Evolutionary conservation across 2,888 invertebrate genomes (phyloP), one percentile per base, ranked within the genome.

Genomic region (Hypselothyrea guttata): DNA sequence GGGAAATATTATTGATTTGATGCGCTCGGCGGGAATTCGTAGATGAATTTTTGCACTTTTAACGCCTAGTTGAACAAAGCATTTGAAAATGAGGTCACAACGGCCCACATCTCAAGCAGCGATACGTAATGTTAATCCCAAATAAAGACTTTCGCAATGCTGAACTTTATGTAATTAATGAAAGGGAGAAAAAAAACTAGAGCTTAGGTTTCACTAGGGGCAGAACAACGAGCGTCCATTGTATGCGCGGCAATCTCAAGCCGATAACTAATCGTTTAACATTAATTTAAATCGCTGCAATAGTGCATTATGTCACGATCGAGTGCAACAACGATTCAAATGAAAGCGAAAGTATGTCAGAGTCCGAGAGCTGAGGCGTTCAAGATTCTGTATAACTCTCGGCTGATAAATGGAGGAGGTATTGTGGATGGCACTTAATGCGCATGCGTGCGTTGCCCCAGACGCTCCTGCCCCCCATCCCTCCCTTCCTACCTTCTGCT

Each of bases 281-380:
- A 79, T 79, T 79, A 72, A 79, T 83, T 75, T 75, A 58, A 75
- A 68, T 58, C 53, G 40, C 37, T 45, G 51, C 59, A 54, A 72
- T 54, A 45, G 53, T 62, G 65, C 79, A 86, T 81, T 81, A 86
- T 86, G 85, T 84, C 85, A 86, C 68, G 69, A 75, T 49, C 64
- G 78, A 73, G 54, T 68, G 55, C 84, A 64, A 49, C 44, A 11
- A 15, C 45, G 28, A 51, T 45, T 60, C 69, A 59, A 72, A 69
- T 46, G 81, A 78, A 79, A 86, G 74, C 77, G 84, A 86, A 85
- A 83, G 86, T 86, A 68, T 75, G 82, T 74, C 82, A 75, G 46
- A 28, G 37, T 13, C 34, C 9, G 15, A 40, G 13, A 46, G 35
- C 40, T 40, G 48, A 67, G 71, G 67, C 67, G 68, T 68, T 15